Evolutionary conservation across 2,113 vertebrate genomes (phyloP).

Genomic region (Pseudopipra pipra): DNA sequence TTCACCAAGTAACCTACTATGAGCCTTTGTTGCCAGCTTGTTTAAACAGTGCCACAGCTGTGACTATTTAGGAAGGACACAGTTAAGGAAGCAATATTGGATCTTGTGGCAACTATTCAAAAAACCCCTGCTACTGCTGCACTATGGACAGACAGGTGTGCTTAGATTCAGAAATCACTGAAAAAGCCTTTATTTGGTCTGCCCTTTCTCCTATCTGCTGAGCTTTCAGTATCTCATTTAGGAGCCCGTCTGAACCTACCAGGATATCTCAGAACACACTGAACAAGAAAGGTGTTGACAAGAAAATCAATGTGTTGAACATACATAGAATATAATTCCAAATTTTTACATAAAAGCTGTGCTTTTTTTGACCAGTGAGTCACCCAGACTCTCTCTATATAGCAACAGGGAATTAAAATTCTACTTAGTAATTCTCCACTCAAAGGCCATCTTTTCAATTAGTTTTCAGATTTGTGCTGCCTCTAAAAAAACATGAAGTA

Average conservation of each 20-base stretch:
- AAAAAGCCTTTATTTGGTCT: not conserved
- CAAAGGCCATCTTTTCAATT: not conserved
- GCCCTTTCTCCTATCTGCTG: not conserved
- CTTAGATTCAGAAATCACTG: not conserved
- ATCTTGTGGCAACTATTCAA: not conserved
- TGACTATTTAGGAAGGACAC: not conserved
- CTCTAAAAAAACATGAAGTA: not conserved
- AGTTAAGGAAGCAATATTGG: not conserved
- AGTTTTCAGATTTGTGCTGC: not conserved
- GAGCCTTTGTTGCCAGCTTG: not conserved
- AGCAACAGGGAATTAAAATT: not conserved
- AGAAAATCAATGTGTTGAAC: not conserved
- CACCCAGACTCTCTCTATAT: not conserved
- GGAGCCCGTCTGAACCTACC: not conserved
- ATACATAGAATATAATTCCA: not conserved
- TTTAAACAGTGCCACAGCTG: not conserved
- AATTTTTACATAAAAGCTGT: not conserved
- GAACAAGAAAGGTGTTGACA: not conserved
- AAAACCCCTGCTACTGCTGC: rapidly evolving
- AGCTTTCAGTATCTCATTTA: not conserved
- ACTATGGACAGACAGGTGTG: not conserved
- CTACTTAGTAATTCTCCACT: not conserved
- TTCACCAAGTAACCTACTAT: not conserved
- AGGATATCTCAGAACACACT: not conserved
- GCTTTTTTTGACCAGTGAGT: not conserved